Evolutionary conservation across 2,113 vertebrate genomes (phyloP).

Genomic region (Entosphenus tridentatus): DNA sequence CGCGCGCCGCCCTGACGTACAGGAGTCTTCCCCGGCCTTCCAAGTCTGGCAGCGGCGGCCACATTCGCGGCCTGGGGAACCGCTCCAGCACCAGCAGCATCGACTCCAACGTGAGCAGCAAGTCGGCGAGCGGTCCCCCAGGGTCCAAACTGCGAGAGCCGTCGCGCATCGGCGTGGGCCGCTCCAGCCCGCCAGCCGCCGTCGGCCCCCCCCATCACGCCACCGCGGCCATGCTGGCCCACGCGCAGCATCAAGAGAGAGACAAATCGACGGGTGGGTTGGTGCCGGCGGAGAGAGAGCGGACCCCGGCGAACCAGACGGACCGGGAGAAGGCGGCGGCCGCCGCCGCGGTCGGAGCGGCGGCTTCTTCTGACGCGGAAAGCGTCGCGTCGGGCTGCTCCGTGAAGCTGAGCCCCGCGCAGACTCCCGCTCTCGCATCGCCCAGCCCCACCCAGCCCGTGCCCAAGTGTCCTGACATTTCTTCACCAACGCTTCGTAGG

Average conservation of each 20-base stretch:
- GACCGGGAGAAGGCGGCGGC: constrained; percentile 86
- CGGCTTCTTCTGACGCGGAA: constrained; percentile 41
- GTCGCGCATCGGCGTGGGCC: constrained; percentile 34
- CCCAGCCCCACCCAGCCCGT: constrained; percentile 47
- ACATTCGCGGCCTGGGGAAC: constrained; percentile 52
- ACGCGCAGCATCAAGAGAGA: neutral
- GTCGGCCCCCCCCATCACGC: neutral
- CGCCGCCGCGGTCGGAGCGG: constrained; percentile 43
- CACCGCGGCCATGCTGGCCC: neutral
- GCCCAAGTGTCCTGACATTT: constrained; percentile 53
- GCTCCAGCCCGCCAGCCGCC: constrained; percentile 24
- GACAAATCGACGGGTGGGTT: too few species aligned
- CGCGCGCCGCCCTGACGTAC: constrained; percentile 78
- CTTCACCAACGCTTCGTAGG: constrained; percentile 91
- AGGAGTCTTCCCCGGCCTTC: constrained; percentile 78
- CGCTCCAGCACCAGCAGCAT: constrained; percentile 94
- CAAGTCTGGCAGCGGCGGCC: constrained; percentile 32
- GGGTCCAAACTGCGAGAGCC: constrained; percentile 40
- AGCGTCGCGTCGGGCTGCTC: constrained; percentile 43
- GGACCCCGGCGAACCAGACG: constrained; percentile 56
- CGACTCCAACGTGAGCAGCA: constrained; percentile 59
- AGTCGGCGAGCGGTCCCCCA: constrained; percentile 34
- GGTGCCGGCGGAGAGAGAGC: neutral
- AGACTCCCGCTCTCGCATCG: constrained; percentile 28
- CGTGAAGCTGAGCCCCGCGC: constrained; percentile 36